Percentiles rank a stretch among this genome's conserved stretches.
Conservation (phyloP, 2,113 vertebrate genomes). For the Galeopterus variegatus region DNA sequence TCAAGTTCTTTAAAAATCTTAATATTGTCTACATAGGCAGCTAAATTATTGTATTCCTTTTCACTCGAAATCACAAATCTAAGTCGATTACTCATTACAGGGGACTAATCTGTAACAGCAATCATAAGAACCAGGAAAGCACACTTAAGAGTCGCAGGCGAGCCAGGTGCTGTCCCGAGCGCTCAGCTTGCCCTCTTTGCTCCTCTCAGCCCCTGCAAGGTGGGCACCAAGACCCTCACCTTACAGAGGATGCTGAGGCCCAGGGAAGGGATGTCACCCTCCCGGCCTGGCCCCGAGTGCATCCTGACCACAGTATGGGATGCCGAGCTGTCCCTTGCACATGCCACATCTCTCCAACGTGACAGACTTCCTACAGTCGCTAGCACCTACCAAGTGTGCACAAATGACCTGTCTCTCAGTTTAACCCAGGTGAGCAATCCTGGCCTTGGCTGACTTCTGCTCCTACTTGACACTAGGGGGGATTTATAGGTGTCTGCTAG, state of each 20-base stretch:
- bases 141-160: neutral
- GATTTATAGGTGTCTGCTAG: no score
- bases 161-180: neutral
- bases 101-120: neutral
- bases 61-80: neutral
- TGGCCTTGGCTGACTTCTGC: neutral
- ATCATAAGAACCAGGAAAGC: fast-evolving
- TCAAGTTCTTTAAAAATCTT: neutral
- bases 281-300: no score
- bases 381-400: fast-evolving
- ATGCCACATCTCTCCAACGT: no score
- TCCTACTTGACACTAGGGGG: no score
- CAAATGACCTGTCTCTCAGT: neutral
- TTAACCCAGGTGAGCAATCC: neutral
- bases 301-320: fast-evolving
- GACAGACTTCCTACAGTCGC: no score
- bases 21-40: neutral
- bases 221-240: neutral
- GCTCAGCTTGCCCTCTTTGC: neutral
- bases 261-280: no score
- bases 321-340: no score
- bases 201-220: no score
- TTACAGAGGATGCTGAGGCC: neutral
- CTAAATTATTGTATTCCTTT: neutral
- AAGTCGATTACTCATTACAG: neutral